Evolutionary conservation across 2,113 vertebrate genomes (phyloP), one percentile per base, ranked within the genome.

Genomic region (Lates calcarifer): DNA sequence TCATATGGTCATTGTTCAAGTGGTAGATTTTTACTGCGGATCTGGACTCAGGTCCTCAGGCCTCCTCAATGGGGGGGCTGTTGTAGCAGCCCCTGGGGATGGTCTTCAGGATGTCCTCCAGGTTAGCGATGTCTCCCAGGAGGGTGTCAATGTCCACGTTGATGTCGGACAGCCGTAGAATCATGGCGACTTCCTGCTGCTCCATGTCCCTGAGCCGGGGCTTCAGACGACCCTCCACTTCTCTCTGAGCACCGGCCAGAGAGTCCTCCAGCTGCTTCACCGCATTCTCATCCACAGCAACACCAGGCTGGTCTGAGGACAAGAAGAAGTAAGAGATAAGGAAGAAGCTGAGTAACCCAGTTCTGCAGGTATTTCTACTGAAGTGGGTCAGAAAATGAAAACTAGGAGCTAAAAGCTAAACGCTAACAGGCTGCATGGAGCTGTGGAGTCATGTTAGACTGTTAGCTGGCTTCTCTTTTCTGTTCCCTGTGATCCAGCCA

Each of bases 1-100:
- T n/a, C n/a, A n/a, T n/a, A n/a, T n/a, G 49, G 49, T 49, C 6
- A 18, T 49, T 49, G 47, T 49, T 49, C 45, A 47, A 47, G 18
- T 37, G 45, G 15, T 9, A 51, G 22, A 22, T 51, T 3, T 24
- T 20, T 51, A 11, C 22, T 51, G 22, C 24, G 53, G 53, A 26
- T n/a, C 24, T 55, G 53, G 24, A 55, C 53, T 56, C 43, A 1
- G 24, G 14, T 13, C 37, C 51, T 97, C 92, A 99, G 0, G 97
- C 89, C 26, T 93, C 87, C 81, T 99, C 98, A 0, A 96, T 95
- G 68, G 96, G 94, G 18, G 94, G 92, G 35, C 91, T 94, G 51
- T 97, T 99, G 82, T 87, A 98, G 90, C 98, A 99, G 47, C 95
- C 96, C 0, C 24, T 12, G 17, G 98, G 98, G 82, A 99, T 85